Evolutionary conservation across 2,888 invertebrate genomes (phyloP).

Genomic region (Hirtodrosophila cameraria): DNA sequence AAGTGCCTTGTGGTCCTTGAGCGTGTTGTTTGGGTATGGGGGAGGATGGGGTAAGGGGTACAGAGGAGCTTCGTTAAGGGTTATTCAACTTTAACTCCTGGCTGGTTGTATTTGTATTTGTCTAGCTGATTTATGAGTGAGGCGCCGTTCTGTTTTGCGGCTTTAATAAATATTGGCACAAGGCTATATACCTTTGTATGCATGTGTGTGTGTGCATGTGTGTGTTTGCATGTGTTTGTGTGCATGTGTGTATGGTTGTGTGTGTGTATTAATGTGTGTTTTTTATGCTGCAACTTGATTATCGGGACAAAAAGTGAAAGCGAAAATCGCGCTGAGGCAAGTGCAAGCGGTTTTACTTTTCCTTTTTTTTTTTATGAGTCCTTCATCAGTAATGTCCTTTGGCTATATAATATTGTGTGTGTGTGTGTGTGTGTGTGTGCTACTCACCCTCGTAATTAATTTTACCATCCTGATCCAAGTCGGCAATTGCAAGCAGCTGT

Average conservation of each 20-base stretch:
- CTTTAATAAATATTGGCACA: constrained; percentile 64
- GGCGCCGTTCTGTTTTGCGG: constrained; percentile 24
- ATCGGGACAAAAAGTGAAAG: constrained; percentile 40
- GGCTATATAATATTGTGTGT: not conserved
- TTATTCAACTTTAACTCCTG: constrained; percentile 56
- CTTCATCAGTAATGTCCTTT: constrained; percentile 58
- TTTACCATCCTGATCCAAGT: constrained; percentile 91
- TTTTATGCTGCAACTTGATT: constrained; percentile 68
- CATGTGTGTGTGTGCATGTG: constrained; percentile 1
- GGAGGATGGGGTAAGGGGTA: no score
- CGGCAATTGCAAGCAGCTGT: constrained; percentile 90
- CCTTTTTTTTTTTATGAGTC: constrained; percentile 30
- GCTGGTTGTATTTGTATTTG: constrained; percentile 52
- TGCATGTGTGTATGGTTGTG: constrained; percentile 1
- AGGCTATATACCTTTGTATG: constrained; percentile 34
- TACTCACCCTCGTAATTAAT: constrained; percentile 91
- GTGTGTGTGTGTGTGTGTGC: constrained; percentile 1
- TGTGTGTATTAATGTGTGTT: constrained; percentile 5
- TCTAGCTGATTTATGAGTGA: constrained; percentile 72
- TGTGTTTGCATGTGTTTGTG: constrained; percentile 8
- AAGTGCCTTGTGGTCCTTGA: constrained; percentile 10
- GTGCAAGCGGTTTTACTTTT: constrained; percentile 11
- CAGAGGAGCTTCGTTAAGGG: constrained; percentile 22
- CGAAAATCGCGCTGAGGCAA: constrained; percentile 9
- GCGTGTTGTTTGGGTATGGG: not conserved